Conservation (phyloP, 2,888 invertebrate genomes). For the Catocala fraxini region DNA sequence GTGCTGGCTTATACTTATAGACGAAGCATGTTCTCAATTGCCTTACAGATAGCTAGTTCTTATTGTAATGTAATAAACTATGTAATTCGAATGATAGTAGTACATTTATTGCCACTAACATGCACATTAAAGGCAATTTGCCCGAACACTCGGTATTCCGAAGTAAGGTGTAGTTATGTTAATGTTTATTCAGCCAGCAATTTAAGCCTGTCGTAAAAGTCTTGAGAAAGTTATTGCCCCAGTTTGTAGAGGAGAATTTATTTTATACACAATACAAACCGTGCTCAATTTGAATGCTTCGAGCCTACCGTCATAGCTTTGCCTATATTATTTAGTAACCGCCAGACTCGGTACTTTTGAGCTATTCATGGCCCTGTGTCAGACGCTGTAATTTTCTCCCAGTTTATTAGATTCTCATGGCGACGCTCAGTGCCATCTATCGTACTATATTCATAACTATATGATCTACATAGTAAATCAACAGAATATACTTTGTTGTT, state of each 20-base stretch:
- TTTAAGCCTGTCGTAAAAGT: conserved; percentile 56
- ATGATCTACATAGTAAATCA: too few relatives aligned
- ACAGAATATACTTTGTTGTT: too few relatives aligned
- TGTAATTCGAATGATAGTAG: too few relatives aligned
- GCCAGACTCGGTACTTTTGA: background rate
- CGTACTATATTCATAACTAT: background rate
- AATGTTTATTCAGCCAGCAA: conserved; percentile 58
- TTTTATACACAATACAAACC: conserved; percentile 42
- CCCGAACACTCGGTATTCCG: conserved; percentile 21
- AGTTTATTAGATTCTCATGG: too few relatives aligned
- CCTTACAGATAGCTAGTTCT: too few relatives aligned
- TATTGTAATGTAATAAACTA: too few relatives aligned
- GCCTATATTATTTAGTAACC: conserved; percentile 27
- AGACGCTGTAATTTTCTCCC: too few relatives aligned
- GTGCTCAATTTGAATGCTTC: conserved; percentile 39
- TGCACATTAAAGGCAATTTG: background rate
- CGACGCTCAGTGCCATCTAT: too few relatives aligned
- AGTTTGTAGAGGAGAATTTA: conserved; percentile 55
- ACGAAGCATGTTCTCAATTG: too few relatives aligned
- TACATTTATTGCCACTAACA: background rate
- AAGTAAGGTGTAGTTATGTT: conserved; percentile 48
- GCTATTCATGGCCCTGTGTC: too few relatives aligned
- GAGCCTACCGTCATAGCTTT: conserved; percentile 27
- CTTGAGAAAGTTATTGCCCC: conserved; percentile 53
- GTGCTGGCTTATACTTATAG: too few relatives aligned